These are phyloP conservation scores for Hippocampus kuda DNA, from an alignment of 2,797 vertebrate genomes.

Conservation along the genomic window DNA sequence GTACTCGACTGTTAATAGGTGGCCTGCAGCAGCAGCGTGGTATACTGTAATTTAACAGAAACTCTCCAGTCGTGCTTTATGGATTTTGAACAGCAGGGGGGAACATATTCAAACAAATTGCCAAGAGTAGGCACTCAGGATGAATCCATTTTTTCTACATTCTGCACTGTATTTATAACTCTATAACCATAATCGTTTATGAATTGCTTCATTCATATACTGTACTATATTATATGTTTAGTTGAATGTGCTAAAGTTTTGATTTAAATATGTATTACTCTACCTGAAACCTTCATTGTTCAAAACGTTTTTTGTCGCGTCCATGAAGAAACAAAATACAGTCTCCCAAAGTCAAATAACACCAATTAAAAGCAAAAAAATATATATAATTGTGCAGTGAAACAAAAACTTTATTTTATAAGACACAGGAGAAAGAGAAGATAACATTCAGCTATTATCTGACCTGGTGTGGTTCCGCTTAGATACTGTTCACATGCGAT, in stretches of 20 bases:
- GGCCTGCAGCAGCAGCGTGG: no score
- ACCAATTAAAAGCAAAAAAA: not conserved
- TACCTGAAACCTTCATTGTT: not conserved
- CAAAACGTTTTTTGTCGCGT: not conserved
- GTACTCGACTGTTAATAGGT: no score
- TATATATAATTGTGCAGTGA: not conserved
- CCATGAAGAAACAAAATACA: not conserved
- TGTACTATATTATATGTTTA: not conserved
- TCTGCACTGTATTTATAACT: not conserved
- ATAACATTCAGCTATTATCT: constrained; percentile 33
- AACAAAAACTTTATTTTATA: not conserved
- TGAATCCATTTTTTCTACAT: not conserved
- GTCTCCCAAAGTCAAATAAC: no score
- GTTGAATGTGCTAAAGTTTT: not conserved
- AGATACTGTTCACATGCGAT: constrained; percentile 1
- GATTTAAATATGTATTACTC: not conserved
- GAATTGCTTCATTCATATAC: not conserved
- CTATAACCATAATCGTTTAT: not conserved
- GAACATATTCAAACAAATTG: constrained; percentile 21
- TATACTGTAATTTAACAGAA: not conserved
- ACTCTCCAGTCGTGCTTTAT: constrained; percentile 3
- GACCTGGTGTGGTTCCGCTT: not conserved
- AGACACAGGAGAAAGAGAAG: constrained; percentile 12
- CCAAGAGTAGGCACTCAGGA: not conserved
- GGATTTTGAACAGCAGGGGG: constrained; percentile 41